Evolutionary conservation across 2,113 vertebrate species (phyloP).

Genomic region (Pluvialis apricaria): DNA sequence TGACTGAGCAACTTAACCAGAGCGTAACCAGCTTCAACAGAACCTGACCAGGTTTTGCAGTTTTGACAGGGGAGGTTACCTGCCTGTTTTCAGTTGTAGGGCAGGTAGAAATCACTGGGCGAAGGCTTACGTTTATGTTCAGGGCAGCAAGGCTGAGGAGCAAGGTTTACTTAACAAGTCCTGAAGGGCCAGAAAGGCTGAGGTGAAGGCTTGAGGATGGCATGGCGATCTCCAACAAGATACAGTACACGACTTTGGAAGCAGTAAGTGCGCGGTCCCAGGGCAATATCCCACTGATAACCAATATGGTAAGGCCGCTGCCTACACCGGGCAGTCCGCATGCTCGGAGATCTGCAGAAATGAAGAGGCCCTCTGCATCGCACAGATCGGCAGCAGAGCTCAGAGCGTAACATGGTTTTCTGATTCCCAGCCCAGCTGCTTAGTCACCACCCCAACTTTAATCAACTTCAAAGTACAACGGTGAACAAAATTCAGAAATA

Average conservation of each 20-base stretch:
- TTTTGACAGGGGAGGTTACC: not conserved
- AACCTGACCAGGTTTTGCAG: not conserved
- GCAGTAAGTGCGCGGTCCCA: not conserved
- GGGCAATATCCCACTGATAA: not conserved
- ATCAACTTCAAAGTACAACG: not conserved
- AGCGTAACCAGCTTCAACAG: not conserved
- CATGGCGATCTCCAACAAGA: not conserved
- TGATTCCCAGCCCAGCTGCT: not conserved
- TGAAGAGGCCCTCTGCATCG: not conserved
- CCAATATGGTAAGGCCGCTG: fast-evolving
- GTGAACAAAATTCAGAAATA: not conserved
- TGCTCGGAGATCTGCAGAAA: not conserved
- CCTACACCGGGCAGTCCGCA: fast-evolving
- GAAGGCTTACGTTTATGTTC: not conserved
- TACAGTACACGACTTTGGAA: fast-evolving
- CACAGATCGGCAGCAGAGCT: not conserved
- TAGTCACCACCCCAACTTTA: not conserved
- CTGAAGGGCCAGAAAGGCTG: not conserved
- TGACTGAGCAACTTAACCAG: not conserved
- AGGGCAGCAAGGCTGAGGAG: not conserved
- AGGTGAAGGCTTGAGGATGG: not conserved
- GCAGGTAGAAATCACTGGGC: not conserved
- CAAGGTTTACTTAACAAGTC: not conserved
- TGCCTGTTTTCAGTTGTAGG: not conserved
- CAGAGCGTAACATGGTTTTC: not conserved